phyloP scores from a whole-genome alignment of 1,140 invertebrate genomes.

The Adoxophyes honmai region DNA sequence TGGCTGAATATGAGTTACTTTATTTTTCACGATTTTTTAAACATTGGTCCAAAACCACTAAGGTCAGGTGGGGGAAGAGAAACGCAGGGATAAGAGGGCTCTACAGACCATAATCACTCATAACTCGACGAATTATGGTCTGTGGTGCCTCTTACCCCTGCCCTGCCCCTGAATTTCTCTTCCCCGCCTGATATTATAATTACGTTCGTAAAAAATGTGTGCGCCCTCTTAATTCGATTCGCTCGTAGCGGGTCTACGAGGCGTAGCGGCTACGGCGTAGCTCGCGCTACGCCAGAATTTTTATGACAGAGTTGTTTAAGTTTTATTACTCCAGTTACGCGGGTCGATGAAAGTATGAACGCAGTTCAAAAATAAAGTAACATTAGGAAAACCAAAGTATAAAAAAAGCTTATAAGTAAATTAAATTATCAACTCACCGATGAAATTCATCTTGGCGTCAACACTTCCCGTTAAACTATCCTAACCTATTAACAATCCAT shows the following conservation, averaged over 20 bases:
- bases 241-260: neutral
- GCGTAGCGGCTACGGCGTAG: neutral
- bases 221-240: neutral
- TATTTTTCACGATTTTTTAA: too few species aligned
- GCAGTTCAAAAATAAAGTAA: neutral
- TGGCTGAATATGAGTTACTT: too few species aligned
- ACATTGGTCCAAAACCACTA: too few species aligned
- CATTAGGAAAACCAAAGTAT: too few species aligned
- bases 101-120: too few species aligned
- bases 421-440: constrained; percentile 63
- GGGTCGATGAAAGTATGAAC: neutral
- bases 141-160: too few species aligned
- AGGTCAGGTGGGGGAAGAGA: too few species aligned
- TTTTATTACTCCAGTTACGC: neutral
- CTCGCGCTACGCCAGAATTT: neutral
- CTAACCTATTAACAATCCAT: constrained; percentile 50
- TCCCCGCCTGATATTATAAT: too few species aligned
- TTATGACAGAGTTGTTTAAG: constrained; percentile 11
- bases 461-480: constrained; percentile 45
- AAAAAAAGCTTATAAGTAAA: constrained; percentile 16
- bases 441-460: constrained; percentile 61
- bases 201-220: too few species aligned
- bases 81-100: too few species aligned
- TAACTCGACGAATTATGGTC: too few species aligned
- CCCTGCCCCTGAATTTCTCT: too few species aligned